A percentile compares a stretch with the other conserved stretches of the same genome.
Conservation (phyloP, 2,888 invertebrate genomes). For the Clusia tigrina region DNA sequence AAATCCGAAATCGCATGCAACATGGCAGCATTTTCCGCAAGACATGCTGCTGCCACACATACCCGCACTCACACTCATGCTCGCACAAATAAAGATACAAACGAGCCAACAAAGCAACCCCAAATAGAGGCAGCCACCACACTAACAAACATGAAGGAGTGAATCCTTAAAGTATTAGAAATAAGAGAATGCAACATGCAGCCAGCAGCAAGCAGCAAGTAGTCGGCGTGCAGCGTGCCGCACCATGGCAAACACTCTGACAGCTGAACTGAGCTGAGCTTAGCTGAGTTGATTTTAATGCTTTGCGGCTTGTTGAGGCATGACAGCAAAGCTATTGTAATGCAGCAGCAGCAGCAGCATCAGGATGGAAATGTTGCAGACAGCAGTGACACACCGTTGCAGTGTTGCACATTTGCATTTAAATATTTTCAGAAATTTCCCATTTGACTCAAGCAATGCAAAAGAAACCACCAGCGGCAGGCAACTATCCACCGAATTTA, state of each 20-base stretch:
- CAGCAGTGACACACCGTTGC: not conserved
- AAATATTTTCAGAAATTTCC: conserved; percentile 1
- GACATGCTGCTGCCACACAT: conserved; percentile 9
- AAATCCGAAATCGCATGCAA: conserved; percentile 7
- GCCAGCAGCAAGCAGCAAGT: conserved; percentile 1
- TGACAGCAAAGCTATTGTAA: not conserved
- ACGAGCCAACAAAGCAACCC: conserved; percentile 29
- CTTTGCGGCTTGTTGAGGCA: conserved; percentile 1
- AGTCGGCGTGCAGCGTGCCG: not conserved
- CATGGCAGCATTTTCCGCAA: not conserved
- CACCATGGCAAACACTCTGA: not conserved
- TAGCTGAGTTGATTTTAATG: conserved; percentile 3
- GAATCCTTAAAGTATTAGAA: not conserved
- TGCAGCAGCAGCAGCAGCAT: not conserved
- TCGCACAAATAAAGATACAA: conserved; percentile 31
- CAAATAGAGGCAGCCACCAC: conserved; percentile 18
- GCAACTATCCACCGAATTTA: no score
- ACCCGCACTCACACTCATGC: no score
- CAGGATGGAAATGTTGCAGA: not conserved
- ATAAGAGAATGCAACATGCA: not conserved
- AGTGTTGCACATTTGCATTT: conserved; percentile 2
- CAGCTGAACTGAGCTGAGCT: not conserved
- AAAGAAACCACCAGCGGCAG: no score
- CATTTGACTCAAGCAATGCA: no score
- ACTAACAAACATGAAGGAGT: not conserved